Percentiles rank a stretch among this genome's conserved stretches.
These are phyloP conservation scores for Conopomorpha cramerella DNA, from an alignment of 1,140 invertebrate genomes.

Conservation along the genomic window DNA sequence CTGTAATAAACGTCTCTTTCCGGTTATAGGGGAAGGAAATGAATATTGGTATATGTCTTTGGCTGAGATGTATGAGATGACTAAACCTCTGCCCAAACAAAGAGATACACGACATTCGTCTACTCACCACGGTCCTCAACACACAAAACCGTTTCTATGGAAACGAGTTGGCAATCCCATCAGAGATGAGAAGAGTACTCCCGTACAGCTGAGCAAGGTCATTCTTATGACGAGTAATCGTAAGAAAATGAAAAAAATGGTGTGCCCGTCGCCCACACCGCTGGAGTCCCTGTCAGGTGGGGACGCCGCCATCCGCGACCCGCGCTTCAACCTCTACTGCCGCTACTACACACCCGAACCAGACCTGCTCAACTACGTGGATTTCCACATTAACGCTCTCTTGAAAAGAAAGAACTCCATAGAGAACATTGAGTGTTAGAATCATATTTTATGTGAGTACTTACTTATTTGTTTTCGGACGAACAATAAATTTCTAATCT, in stretches of 20 bases:
- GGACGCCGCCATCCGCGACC: constrained; percentile 19
- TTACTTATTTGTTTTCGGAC: too few relatives aligned
- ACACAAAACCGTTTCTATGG: constrained; percentile 44
- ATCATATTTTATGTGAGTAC: too few relatives aligned
- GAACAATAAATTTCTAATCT: too few relatives aligned
- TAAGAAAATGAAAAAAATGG: constrained; percentile 4
- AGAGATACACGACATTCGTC: constrained; percentile 21
- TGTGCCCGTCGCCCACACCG: constrained; percentile 14
- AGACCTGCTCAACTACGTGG: constrained; percentile 43
- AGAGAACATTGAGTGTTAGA: too few relatives aligned
- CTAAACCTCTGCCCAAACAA: constrained; percentile 13
- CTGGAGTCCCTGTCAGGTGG: constrained; percentile 9
- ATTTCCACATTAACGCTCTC: constrained; percentile 45
- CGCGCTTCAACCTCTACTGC: constrained; percentile 37
- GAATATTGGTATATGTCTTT: constrained; percentile 54
- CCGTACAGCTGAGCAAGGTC: too few relatives aligned
- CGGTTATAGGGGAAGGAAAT: constrained; percentile 42
- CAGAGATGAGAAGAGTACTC: constrained; percentile 20
- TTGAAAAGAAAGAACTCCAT: constrained; percentile 26
- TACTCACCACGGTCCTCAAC: constrained; percentile 26
- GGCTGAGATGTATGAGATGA: constrained; percentile 48
- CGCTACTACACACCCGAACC: constrained; percentile 41
- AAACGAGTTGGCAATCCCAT: constrained; percentile 16
- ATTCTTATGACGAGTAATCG: constrained; percentile 10
- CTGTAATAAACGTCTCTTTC: constrained; percentile 41